These are phyloP conservation scores for Calephelis virginiensis DNA, from an alignment of 1,140 invertebrate species.

Conservation along the genomic window DNA sequence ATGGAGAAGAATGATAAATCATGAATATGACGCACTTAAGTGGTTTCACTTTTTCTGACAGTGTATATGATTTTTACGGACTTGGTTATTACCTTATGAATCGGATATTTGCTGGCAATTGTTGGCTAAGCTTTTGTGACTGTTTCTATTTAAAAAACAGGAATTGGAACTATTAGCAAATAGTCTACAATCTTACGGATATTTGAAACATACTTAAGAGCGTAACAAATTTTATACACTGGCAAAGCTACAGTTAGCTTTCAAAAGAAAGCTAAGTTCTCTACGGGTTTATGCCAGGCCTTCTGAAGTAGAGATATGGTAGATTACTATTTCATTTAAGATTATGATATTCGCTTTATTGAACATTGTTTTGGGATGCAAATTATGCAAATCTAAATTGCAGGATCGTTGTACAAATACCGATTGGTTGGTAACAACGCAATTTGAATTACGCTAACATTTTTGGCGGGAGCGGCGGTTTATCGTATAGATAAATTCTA, in stretches of 20 bases:
- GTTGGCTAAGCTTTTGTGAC: too few relatives aligned
- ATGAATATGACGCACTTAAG: constrained; percentile 13
- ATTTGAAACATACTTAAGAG: too few relatives aligned
- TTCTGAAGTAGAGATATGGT: background rate
- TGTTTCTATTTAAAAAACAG: too few relatives aligned
- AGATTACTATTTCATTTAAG: constrained; percentile 12
- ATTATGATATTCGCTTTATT: constrained; percentile 8
- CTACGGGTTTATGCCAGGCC: background rate
- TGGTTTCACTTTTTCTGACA: constrained; percentile 15
- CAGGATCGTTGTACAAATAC: constrained; percentile 12
- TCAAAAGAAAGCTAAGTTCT: background rate
- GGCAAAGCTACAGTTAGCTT: too few relatives aligned
- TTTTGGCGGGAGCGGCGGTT: constrained; percentile 5
- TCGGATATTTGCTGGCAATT: too few relatives aligned
- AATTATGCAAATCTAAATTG: constrained; percentile 18
- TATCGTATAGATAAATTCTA: background rate
- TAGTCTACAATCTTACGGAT: too few relatives aligned
- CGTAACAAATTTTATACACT: too few relatives aligned
- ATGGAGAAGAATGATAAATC: constrained; percentile 17
- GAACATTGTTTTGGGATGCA: constrained; percentile 13
- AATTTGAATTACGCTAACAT: constrained; percentile 6
- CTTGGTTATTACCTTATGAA: background rate
- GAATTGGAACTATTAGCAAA: too few relatives aligned
- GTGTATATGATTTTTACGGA: background rate
- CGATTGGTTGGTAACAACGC: background rate